Percentiles rank a stretch among this genome's conserved stretches.
phyloP scores from a whole-genome alignment of 2,888 invertebrate genomes.

The Trichogramma dendrolimi region DNA sequence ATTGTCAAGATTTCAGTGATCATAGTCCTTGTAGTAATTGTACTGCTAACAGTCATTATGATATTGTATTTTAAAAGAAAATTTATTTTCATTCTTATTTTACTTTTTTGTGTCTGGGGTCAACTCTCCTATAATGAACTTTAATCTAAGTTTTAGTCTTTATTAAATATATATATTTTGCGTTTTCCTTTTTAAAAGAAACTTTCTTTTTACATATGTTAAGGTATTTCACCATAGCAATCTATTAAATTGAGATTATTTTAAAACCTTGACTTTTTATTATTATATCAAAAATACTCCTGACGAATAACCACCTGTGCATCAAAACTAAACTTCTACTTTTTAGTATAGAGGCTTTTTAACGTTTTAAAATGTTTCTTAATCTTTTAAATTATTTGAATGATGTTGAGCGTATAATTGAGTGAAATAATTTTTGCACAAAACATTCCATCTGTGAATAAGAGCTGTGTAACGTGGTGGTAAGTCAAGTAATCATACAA shows the following conservation, averaged over 20 bases:
- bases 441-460: constrained; percentile 20
- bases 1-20: constrained; percentile 4
- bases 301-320: too few species aligned
- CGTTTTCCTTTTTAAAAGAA: constrained; percentile 16
- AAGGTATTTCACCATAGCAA: too few species aligned
- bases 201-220: too few species aligned
- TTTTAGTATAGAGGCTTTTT: background rate
- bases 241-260: too few species aligned
- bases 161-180: constrained; percentile 1
- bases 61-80: constrained; percentile 18
- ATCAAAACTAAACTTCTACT: too few species aligned
- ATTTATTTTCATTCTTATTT: constrained; percentile 13
- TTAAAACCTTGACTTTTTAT: too few species aligned
- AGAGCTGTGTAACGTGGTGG: background rate
- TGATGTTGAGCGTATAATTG: background rate
- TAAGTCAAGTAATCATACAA: background rate
- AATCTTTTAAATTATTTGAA: constrained; percentile 2
- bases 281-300: too few species aligned
- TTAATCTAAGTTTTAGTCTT: too few species aligned
- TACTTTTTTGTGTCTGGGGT: constrained; percentile 2
- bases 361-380: background rate
- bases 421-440: constrained; percentile 13
- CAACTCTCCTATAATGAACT: background rate
- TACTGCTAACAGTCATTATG: constrained; percentile 9
- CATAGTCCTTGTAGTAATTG: constrained; percentile 11